Base-by-base conservation (phyloP, 2,888 invertebrate species). In the Temnothorax unifasciatus region DNA sequence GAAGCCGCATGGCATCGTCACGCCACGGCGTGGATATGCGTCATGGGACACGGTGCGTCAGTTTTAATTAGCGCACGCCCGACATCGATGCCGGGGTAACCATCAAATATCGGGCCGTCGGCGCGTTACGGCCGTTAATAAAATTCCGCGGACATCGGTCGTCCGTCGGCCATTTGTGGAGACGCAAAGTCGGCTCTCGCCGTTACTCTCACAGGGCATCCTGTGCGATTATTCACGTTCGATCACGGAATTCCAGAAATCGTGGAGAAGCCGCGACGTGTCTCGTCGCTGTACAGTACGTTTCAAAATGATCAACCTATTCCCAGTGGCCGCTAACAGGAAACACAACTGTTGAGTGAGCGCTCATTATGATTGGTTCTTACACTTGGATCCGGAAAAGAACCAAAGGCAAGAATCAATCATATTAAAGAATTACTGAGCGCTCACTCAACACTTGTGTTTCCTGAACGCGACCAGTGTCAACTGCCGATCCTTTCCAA, bases 31-130 rank as follows among this genome's bases (percentile, higher is more conserved):
- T 59, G 83, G 85, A 86, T 85, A 88, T 61, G 81, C 86, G 89
- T 89, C 86, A 89, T 83, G 85, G 90, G 89, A 91, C 88, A 88
- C 73, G 81, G 82, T 86, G 88, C 89, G 92, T 92, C 92, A 90
- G 88, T 93, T 92, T 93, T 92, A 93, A 93, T 93, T 92, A 93
- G 91, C 87, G 89, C 85, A 61, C 88, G 82, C 87, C 85, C 86
- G 86, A 68, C 89, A 91, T 90, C 90, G 89, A 86, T 87, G 89
- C 91, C 88, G 85, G 66, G 85, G 83, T 85, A 88, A 85, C 92
- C 90, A 88, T 92, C 91, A 90, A 92, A 92, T 90, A 89, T 81
- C 77, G 87, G 79, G 59, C 88, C 85, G 84, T 83, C 64, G 84
- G 85, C 87, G 86, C 87, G 87, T 87, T 86, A 84, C 87, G 87